Conservation (phyloP, 2,113 vertebrate species). For the Tamias sibiricus region DNA sequence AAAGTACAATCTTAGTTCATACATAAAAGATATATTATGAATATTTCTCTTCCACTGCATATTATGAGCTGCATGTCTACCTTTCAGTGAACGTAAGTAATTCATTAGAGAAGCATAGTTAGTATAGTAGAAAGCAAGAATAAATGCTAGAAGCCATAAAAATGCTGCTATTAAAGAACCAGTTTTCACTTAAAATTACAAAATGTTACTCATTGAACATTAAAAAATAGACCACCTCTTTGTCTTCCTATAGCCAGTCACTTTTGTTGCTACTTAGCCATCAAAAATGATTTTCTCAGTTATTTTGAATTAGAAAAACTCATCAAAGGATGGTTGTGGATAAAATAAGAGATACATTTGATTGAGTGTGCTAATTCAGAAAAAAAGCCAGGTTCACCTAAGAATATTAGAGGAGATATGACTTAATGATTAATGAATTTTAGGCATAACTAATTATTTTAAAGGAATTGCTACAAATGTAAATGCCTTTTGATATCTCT, state of each 20-base stretch:
- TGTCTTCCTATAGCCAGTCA: not conserved
- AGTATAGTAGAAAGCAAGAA: not conserved
- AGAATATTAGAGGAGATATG: not conserved
- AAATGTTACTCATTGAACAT: not conserved
- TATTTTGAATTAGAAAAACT: not conserved
- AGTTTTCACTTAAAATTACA: not conserved
- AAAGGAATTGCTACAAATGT: not conserved
- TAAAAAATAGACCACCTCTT: not conserved
- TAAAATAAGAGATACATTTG: not conserved
- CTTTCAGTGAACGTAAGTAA: not conserved
- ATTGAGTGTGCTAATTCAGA: not conserved
- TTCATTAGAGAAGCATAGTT: not conserved
- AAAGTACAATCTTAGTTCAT: conserved; percentile 38
- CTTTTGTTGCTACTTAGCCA: not conserved
- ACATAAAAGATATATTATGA: not conserved
- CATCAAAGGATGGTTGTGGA: not conserved
- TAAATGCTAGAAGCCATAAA: not conserved
- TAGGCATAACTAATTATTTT: not conserved
- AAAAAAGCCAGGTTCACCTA: not conserved
- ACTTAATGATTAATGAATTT: not conserved
- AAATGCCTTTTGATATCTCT: not conserved
- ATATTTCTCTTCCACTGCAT: not conserved
- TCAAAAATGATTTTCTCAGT: not conserved
- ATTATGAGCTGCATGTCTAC: not conserved
- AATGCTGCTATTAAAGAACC: not conserved